phyloP scores from a whole-genome alignment of 2,888 invertebrate species.

The Petrolisthes cinctipes region DNA sequence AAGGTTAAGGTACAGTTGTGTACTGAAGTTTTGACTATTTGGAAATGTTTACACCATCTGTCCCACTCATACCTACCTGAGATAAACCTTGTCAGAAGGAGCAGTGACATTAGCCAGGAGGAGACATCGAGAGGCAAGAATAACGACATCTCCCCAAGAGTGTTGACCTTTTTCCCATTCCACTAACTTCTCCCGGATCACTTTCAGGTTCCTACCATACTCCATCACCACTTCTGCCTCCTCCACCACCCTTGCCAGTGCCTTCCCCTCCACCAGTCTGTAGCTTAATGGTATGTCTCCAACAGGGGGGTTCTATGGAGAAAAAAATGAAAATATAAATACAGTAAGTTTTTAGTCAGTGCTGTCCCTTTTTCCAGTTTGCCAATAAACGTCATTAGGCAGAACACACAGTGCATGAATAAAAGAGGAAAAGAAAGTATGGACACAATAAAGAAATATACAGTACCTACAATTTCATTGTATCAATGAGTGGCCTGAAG shows the following conservation, averaged over 20 bases:
- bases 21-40: too few species aligned
- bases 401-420: too few species aligned
- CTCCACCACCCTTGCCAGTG: slow-evolving; percentile 33
- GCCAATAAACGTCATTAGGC: too few species aligned
- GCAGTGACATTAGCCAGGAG: slow-evolving; percentile 21
- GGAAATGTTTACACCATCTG: background rate
- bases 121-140: slow-evolving; percentile 19
- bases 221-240: slow-evolving; percentile 38
- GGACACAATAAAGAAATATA: too few species aligned
- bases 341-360: too few species aligned
- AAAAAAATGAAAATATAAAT: background rate
- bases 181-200: slow-evolving; percentile 12
- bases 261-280: slow-evolving; percentile 15
- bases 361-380: too few species aligned
- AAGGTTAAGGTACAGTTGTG: background rate
- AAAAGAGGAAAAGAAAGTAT: too few species aligned
- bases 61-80: slow-evolving; percentile 21
- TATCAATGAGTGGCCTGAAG: too few species aligned
- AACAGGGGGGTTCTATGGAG: background rate
- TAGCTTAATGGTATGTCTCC: background rate
- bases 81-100: slow-evolving; percentile 31
- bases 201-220: slow-evolving; percentile 14
- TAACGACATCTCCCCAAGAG: slow-evolving; percentile 38
- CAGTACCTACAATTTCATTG: too few species aligned
- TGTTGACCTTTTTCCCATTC: slow-evolving; percentile 43